Conservation (phyloP, 2,113 vertebrate species). For the Epinephelus cyanopodus region DNA sequence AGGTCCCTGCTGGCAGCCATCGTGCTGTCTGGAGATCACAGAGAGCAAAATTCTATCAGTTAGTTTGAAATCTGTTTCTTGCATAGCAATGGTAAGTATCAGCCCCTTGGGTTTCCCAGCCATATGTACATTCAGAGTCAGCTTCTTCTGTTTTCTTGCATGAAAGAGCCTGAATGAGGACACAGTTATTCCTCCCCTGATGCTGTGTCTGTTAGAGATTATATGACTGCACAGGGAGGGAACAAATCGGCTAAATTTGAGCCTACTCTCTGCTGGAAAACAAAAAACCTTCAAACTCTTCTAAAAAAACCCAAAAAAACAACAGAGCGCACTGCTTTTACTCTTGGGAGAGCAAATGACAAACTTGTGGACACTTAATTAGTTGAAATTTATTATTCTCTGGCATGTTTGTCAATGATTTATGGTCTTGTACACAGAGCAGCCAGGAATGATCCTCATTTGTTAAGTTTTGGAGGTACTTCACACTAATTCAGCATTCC, state of each 20-base stretch:
- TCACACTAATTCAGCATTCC: conserved; percentile 66
- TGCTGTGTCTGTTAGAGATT: conserved; percentile 8
- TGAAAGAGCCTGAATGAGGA: conserved; percentile 28
- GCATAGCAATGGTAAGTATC: not conserved
- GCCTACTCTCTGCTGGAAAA: not conserved
- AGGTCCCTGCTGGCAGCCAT: conserved; percentile 50
- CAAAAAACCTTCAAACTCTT: not conserved
- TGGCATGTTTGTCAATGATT: conserved; percentile 11
- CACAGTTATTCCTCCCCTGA: conserved; percentile 13
- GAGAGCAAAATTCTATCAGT: conserved; percentile 42
- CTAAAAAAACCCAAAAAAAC: not conserved
- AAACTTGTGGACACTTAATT: conserved; percentile 19
- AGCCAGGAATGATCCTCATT: conserved; percentile 14
- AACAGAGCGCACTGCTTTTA: not conserved
- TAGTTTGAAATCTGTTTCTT: conserved; percentile 19
- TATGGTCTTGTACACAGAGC: conserved; percentile 16
- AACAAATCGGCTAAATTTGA: not conserved
- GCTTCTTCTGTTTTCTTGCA: not conserved
- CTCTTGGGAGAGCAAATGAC: not conserved
- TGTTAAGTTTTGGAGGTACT: conserved; percentile 35
- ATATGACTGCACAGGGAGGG: not conserved
- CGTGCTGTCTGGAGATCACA: conserved; percentile 46
- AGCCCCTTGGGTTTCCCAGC: conserved; percentile 1
- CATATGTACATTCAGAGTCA: not conserved
- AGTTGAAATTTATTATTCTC: not conserved